A percentile compares a stretch with the other conserved stretches of the same genome.
Conservation (phyloP, 64 coral and sea anemone species). For the Actinia equina region DNA sequence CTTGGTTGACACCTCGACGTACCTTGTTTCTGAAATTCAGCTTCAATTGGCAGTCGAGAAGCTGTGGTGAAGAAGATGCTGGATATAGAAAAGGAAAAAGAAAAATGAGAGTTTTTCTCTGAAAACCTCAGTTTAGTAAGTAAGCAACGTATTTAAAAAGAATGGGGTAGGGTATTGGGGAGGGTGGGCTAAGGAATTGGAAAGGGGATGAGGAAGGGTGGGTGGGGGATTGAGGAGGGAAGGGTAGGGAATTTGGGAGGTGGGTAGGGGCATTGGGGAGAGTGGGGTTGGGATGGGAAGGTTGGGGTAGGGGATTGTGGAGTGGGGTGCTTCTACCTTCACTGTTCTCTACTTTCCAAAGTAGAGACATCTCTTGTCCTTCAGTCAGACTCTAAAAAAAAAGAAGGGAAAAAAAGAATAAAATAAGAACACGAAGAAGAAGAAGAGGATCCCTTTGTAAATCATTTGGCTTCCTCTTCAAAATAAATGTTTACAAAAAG, state of each 20-base stretch:
- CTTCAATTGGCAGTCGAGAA: neutral
- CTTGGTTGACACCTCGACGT: neutral
- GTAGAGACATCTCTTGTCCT: constrained; percentile 39
- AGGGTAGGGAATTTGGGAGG: neutral
- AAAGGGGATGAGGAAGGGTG: too few relatives aligned
- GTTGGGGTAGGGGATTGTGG: too few relatives aligned
- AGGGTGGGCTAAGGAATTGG: neutral
- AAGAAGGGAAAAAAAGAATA: neutral
- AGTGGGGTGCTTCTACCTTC: constrained; percentile 31
- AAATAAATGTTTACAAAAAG: too few relatives aligned
- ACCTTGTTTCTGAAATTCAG: neutral
- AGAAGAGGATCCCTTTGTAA: too few relatives aligned
- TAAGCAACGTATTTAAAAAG: too few relatives aligned
- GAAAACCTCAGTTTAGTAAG: neutral
- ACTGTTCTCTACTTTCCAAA: constrained; percentile 41
- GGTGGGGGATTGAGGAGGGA: neutral
- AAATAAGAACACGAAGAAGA: too few relatives aligned
- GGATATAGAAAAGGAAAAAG: neutral
- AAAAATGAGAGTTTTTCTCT: neutral
- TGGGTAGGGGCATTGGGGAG: too few relatives aligned
- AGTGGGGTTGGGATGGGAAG: too few relatives aligned
- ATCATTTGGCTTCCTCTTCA: too few relatives aligned
- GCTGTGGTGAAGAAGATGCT: neutral
- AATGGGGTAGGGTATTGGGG: neutral
- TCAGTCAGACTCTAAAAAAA: neutral